Conservation (phyloP, 1,140 invertebrate species). For the Mya arenaria region DNA sequence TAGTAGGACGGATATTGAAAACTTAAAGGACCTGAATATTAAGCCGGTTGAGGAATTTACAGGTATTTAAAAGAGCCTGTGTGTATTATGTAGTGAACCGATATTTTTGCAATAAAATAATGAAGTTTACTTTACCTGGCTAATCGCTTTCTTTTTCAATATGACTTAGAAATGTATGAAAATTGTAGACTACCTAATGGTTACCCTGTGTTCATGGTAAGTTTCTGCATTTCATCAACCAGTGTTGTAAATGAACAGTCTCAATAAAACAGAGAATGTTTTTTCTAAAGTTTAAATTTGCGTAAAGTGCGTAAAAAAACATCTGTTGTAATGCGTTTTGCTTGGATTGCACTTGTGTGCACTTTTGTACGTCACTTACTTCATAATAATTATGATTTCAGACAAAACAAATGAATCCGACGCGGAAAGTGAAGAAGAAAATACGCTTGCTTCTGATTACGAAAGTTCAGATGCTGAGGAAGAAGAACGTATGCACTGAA, state of each 20-base stretch:
- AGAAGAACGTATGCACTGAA: not conserved
- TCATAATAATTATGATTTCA: too few relatives aligned
- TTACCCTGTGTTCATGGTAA: not conserved
- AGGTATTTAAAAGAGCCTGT: not conserved
- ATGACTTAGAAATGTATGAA: not conserved
- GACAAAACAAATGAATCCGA: too few relatives aligned
- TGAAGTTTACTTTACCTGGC: not conserved
- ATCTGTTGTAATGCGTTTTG: not conserved
- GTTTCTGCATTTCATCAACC: not conserved
- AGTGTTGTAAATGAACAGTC: too few relatives aligned
- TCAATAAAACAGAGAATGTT: too few relatives aligned
- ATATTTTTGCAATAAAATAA: not conserved
- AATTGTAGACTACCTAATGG: not conserved
- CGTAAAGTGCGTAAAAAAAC: not conserved
- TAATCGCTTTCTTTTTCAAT: not conserved
- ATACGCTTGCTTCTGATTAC: slow-evolving; percentile 11
- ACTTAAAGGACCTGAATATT: slow-evolving; percentile 26
- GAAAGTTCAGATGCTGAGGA: slow-evolving; percentile 22
- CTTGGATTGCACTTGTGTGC: not conserved
- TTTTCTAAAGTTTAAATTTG: too few relatives aligned
- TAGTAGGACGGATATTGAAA: not conserved
- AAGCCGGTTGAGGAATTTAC: not conserved
- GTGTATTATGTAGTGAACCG: not conserved
- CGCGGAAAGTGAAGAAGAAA: not conserved
- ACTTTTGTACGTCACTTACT: too few relatives aligned